These are phyloP conservation scores for Chymomyza procnemis DNA, from an alignment of 2,888 invertebrate genomes.

Conservation along the genomic window DNA sequence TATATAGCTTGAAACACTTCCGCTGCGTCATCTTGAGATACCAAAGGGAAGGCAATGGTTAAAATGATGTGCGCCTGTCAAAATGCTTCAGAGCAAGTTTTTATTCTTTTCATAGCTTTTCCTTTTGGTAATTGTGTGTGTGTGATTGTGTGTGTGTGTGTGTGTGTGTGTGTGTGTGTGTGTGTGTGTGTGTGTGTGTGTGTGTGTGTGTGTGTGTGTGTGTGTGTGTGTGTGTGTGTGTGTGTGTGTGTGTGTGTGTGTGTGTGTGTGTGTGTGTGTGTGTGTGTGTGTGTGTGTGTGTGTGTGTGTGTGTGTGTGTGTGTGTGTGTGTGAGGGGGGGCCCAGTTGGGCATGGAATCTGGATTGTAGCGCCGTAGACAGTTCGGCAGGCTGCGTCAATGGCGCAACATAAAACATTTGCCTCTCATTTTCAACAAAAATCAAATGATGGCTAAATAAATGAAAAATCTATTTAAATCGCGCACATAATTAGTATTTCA, in stretches of 20 bases:
- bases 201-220: background rate
- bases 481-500: constrained; percentile 74
- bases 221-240: background rate
- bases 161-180: background rate
- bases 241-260: background rate
- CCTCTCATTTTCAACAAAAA: constrained; percentile 55
- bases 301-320: background rate
- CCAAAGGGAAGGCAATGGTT: constrained; percentile 48
- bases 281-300: background rate
- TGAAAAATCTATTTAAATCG: constrained; percentile 73
- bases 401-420: constrained; percentile 72
- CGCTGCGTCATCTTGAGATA: constrained; percentile 55
- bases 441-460: constrained; percentile 69
- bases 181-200: background rate
- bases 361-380: constrained; percentile 2
- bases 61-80: constrained; percentile 67
- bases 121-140: background rate
- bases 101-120: background rate
- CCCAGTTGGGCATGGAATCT: background rate
- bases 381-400: constrained; percentile 38
- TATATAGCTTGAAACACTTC: constrained; percentile 51
- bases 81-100: constrained; percentile 40
- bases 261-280: background rate
- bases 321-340: background rate
- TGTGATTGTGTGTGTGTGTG: background rate